Evolutionary conservation across 2,797 vertebrate species (phyloP).

Genomic region (Pteropus rufus): DNA sequence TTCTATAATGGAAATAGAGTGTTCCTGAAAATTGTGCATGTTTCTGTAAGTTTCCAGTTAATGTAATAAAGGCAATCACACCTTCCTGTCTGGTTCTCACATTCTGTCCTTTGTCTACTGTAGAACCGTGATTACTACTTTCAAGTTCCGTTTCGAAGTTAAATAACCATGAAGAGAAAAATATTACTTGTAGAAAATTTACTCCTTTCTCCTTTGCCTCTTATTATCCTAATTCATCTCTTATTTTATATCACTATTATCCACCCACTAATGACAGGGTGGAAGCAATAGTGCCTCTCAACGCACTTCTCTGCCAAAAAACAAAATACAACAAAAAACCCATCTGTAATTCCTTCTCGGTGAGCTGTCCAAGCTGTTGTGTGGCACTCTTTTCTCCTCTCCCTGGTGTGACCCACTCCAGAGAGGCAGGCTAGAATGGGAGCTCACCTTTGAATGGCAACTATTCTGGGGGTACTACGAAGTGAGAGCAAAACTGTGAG

Average conservation of each 20-base stretch:
- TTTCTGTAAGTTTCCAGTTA: slow-evolving; percentile 32
- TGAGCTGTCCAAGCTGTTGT: slow-evolving; percentile 61
- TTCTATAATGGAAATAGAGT: neutral
- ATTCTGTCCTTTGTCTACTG: slow-evolving; percentile 54
- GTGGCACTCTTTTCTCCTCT: slow-evolving; percentile 34
- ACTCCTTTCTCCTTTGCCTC: slow-evolving; percentile 52
- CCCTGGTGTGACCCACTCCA: slow-evolving; percentile 45
- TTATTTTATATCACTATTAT: slow-evolving; percentile 60
- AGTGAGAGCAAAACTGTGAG: neutral
- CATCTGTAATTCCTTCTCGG: slow-evolving; percentile 63
- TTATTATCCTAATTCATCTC: slow-evolving; percentile 70
- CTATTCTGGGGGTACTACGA: neutral
- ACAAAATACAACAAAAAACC: neutral
- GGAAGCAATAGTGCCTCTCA: slow-evolving; percentile 67
- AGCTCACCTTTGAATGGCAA: slow-evolving; percentile 60
- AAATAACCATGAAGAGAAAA: slow-evolving; percentile 73
- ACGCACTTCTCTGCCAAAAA: slow-evolving; percentile 67
- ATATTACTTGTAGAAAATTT: slow-evolving; percentile 71
- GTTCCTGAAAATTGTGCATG: slow-evolving; percentile 15
- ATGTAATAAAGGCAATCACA: slow-evolving; percentile 34
- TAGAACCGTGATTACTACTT: slow-evolving; percentile 51
- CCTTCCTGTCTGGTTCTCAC: slow-evolving; percentile 48
- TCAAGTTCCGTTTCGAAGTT: slow-evolving; percentile 66
- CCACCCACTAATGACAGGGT: slow-evolving; percentile 81
- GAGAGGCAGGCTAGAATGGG: slow-evolving; percentile 29